Conservation (phyloP, 2,113 vertebrate genomes). For the Antechinus flavipes region DNA sequence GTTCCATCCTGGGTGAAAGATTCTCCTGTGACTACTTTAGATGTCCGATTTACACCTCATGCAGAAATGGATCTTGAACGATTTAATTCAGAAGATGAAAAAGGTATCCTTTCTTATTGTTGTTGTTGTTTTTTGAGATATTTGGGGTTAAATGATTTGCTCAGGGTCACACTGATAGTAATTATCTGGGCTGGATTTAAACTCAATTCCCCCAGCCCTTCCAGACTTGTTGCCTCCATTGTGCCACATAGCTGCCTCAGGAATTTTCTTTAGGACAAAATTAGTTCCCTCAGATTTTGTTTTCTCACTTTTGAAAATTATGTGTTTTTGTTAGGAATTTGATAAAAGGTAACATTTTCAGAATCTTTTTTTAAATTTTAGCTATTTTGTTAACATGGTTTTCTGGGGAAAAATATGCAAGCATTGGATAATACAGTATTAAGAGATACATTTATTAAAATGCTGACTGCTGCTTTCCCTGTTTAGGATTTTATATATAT, state of each 20-base stretch:
- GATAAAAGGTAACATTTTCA: neutral
- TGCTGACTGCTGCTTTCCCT: neutral
- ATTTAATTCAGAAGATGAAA: conserved; percentile 80
- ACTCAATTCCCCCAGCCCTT: neutral
- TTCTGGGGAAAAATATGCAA: neutral
- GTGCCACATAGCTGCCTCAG: neutral
- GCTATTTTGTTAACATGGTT: neutral
- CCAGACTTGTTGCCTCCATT: neutral
- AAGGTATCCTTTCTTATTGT: conserved; percentile 73
- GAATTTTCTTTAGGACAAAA: too few species aligned
- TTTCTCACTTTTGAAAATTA: conserved; percentile 24
- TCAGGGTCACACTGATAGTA: neutral
- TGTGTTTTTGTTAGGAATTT: conserved; percentile 22
- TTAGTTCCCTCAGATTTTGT: neutral
- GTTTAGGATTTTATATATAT: neutral
- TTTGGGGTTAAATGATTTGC: neutral
- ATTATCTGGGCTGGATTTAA: neutral
- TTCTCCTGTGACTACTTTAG: conserved; percentile 84
- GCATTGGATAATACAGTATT: neutral
- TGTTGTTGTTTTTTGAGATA: neutral
- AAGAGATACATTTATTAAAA: neutral
- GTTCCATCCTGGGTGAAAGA: conserved; percentile 89
- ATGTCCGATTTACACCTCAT: conserved; percentile 89
- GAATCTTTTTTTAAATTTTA: neutral
- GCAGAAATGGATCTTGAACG: conserved; percentile 86